These are phyloP conservation scores for Eremobia ochroleuca DNA, from an alignment of 2,888 invertebrate species.

Conservation along the genomic window DNA sequence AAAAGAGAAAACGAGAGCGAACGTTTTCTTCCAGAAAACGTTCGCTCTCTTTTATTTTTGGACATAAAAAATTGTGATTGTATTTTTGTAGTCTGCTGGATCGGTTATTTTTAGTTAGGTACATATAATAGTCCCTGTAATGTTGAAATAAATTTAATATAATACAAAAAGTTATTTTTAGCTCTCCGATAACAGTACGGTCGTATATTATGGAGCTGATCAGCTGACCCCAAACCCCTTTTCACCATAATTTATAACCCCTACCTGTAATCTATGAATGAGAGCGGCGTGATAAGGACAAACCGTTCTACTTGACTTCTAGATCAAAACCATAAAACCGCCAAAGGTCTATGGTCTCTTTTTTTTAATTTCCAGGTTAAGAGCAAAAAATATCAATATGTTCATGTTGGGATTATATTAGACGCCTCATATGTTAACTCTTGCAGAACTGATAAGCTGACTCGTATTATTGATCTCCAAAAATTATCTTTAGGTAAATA, in stretches of 20 bases:
- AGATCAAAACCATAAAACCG: slow-evolving; percentile 41
- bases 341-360: slow-evolving; percentile 4
- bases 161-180: slow-evolving; percentile 10
- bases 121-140: neutral
- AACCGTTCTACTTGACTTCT: slow-evolving; percentile 39
- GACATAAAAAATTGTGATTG: neutral
- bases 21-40: neutral
- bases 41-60: neutral
- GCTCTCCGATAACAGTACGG: neutral
- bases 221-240: slow-evolving; percentile 13
- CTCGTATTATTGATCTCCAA: too few relatives aligned
- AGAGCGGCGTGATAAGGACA: slow-evolving; percentile 25
- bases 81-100: neutral
- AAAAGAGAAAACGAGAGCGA: too few relatives aligned
- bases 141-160: neutral
- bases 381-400: slow-evolving; percentile 43
- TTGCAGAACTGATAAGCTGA: slow-evolving; percentile 43
- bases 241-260: too few relatives aligned
- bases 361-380: slow-evolving; percentile 38
- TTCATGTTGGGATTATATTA: slow-evolving; percentile 39
- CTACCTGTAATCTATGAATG: slow-evolving; percentile 11
- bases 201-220: slow-evolving; percentile 19
- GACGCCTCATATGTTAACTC: slow-evolving; percentile 32
- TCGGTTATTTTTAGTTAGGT: neutral
- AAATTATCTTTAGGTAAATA: too few relatives aligned